phyloP scores from a whole-genome alignment of 2,113 vertebrate genomes.

The Pyrgilauda ruficollis region DNA sequence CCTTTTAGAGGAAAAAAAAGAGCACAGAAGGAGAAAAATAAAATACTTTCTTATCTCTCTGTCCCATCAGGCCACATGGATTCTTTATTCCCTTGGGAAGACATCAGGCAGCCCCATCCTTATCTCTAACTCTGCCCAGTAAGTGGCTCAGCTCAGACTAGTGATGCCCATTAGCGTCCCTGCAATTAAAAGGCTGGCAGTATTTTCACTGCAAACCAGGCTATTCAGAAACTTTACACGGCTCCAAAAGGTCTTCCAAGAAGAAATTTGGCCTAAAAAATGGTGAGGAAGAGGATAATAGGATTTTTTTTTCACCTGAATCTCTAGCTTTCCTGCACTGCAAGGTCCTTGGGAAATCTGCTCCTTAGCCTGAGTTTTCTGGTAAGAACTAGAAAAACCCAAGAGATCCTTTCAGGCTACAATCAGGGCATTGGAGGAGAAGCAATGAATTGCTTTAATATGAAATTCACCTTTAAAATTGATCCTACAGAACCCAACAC shows the following conservation, averaged over 20 bases:
- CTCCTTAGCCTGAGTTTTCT: neutral
- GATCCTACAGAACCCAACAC: neutral
- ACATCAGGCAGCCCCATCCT: neutral
- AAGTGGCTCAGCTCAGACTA: neutral
- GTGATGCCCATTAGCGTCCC: neutral
- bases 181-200: neutral
- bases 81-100: neutral
- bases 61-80: neutral
- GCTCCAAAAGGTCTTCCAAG: neutral
- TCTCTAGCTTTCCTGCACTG: neutral
- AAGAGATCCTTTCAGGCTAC: neutral
- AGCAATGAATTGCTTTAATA: neutral
- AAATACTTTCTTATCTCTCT: neutral
- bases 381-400: neutral
- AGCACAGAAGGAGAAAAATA: neutral
- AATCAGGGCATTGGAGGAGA: neutral
- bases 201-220: neutral
- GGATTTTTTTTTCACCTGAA: neutral
- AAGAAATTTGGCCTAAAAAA: neutral
- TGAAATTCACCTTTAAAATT: neutral
- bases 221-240: neutral
- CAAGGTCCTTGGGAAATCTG: neutral
- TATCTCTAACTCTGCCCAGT: neutral
- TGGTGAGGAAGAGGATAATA: neutral
- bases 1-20: neutral